Evolutionary conservation across 2,888 invertebrate species (phyloP).

Genomic region (Leptura quadrifasciata): DNA sequence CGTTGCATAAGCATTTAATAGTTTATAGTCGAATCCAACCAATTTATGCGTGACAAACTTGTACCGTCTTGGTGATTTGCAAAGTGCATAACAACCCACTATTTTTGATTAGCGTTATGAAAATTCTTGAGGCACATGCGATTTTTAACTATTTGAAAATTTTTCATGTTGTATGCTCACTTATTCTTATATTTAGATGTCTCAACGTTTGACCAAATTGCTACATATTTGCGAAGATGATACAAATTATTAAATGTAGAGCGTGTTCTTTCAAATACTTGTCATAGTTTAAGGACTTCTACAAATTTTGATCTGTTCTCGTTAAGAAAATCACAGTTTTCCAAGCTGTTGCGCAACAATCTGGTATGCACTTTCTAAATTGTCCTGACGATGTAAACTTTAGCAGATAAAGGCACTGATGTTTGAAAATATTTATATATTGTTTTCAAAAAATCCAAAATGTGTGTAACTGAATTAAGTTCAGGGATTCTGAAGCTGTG

Average conservation of each 20-base stretch:
- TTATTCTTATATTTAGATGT: background rate
- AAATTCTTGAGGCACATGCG: too few species aligned
- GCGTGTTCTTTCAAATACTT: too few species aligned
- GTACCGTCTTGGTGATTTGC: background rate
- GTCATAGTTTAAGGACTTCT: too few species aligned
- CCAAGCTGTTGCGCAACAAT: too few species aligned
- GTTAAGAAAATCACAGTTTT: too few species aligned
- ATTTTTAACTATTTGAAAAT: too few species aligned
- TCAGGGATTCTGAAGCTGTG: background rate
- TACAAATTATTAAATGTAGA: too few species aligned
- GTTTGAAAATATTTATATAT: background rate
- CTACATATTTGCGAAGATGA: too few species aligned
- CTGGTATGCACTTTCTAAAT: background rate
- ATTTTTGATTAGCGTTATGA: too few species aligned
- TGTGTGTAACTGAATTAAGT: background rate
- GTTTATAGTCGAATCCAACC: background rate
- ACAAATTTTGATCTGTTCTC: too few species aligned
- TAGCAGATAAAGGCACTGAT: background rate
- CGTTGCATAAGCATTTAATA: slow-evolving; percentile 5
- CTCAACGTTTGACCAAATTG: background rate
- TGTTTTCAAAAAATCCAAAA: background rate
- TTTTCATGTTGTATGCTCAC: background rate
- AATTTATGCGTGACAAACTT: background rate
- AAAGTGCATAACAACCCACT: background rate
- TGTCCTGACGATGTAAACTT: background rate